These are phyloP conservation scores for Drosophila kanapiae DNA, from an alignment of 1,140 invertebrate genomes.

Conservation along the genomic window DNA sequence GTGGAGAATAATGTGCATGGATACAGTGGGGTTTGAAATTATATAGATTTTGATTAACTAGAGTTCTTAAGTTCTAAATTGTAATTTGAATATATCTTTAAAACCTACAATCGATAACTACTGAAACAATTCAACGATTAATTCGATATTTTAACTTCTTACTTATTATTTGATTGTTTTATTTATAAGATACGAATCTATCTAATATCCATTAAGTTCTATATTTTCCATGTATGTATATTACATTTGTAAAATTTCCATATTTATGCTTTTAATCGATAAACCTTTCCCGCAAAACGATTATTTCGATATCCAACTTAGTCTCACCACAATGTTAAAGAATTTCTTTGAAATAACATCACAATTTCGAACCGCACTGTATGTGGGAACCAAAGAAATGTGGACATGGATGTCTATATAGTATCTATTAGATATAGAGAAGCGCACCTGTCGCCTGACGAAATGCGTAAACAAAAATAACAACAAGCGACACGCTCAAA, in stretches of 20 bases:
- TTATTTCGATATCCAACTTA: neutral
- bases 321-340: neutral
- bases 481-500: slow-evolving; percentile 73
- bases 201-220: neutral
- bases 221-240: neutral
- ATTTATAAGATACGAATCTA: neutral
- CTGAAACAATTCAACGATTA: neutral
- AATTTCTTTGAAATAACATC: neutral
- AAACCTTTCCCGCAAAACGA: neutral
- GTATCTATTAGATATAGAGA: slow-evolving; percentile 58
- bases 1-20: slow-evolving; percentile 42
- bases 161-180: neutral
- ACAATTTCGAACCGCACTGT: slow-evolving; percentile 22
- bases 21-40: slow-evolving; percentile 8
- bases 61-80: neutral
- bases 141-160: neutral
- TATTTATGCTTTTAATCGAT: neutral
- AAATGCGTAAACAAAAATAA: slow-evolving; percentile 78
- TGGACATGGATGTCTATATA: slow-evolving; percentile 21
- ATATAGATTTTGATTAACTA: neutral
- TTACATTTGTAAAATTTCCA: neutral
- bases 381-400: slow-evolving; percentile 8
- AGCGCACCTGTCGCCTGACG: slow-evolving; percentile 75
- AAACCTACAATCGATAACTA: neutral
- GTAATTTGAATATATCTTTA: neutral